phyloP scores from a whole-genome alignment of 2,113 vertebrate species.

The Sylvietta virens region DNA sequence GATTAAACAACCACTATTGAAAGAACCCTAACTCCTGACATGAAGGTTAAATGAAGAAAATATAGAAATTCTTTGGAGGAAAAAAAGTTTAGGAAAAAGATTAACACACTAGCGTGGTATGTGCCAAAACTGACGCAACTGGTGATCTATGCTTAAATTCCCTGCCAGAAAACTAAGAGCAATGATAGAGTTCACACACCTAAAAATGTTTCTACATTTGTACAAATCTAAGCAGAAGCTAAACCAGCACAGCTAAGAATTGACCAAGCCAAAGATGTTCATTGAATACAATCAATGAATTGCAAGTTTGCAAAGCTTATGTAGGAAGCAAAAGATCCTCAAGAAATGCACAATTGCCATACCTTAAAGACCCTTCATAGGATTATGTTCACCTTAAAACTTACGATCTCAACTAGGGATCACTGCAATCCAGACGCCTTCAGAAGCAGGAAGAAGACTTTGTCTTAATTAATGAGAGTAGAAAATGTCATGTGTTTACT shows the following conservation, averaged over 20 bases:
- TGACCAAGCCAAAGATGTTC: neutral
- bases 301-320: neutral
- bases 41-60: neutral
- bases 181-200: neutral
- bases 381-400: neutral
- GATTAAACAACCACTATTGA: neutral
- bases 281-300: neutral
- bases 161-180: neutral
- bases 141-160: neutral
- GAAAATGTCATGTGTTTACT: neutral
- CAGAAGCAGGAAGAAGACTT: neutral
- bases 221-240: neutral
- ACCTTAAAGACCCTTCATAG: neutral
- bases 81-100: neutral
- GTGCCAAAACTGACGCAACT: neutral
- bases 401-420: neutral
- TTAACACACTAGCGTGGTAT: neutral
- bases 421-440: neutral
- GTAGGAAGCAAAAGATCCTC: neutral
- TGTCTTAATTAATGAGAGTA: neutral
- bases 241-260: neutral
- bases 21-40: neutral
- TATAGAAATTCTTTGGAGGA: neutral
- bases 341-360: neutral
- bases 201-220: neutral